Evolutionary conservation across 1,140 invertebrate genomes (phyloP).

Genomic region (Zeugodacus cucurbitae): DNA sequence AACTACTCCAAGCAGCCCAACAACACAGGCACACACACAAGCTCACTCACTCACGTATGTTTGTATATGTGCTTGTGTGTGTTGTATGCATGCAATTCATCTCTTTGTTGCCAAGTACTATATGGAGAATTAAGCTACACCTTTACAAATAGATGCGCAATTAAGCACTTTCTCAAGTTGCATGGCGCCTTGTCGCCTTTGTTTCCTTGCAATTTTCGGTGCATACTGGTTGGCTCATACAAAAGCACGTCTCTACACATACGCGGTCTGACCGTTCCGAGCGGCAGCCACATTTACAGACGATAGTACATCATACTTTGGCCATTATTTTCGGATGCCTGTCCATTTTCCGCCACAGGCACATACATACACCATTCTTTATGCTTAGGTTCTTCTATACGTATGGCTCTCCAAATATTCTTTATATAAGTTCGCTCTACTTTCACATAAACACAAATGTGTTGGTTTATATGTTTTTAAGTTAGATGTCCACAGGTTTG

Average conservation of each 20-base stretch:
- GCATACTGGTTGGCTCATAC: not conserved
- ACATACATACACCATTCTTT: not conserved
- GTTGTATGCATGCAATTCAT: not conserved
- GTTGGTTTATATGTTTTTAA: too few species aligned
- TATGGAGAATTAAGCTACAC: slow-evolving; percentile 14
- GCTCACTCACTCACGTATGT: not conserved
- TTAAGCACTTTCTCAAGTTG: slow-evolving; percentile 44
- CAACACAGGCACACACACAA: not conserved
- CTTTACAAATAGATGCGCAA: slow-evolving; percentile 46
- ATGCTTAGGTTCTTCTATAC: too few species aligned
- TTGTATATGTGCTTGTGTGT: not conserved
- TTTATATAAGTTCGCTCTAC: too few species aligned
- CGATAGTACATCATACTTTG: slow-evolving; percentile 1
- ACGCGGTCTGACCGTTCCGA: not conserved
- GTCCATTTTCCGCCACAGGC: not conserved
- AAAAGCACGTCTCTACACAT: not conserved
- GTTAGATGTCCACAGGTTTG: too few species aligned
- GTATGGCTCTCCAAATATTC: too few species aligned
- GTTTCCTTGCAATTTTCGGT: not conserved
- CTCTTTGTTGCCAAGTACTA: not conserved
- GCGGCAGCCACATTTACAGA: not conserved
- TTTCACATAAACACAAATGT: too few species aligned
- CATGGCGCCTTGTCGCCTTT: not conserved
- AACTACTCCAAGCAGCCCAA: not conserved
- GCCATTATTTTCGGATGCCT: not conserved